phyloP scores from a whole-genome alignment of 2,888 invertebrate species.

The Drosophila nr. perissopoda region DNA sequence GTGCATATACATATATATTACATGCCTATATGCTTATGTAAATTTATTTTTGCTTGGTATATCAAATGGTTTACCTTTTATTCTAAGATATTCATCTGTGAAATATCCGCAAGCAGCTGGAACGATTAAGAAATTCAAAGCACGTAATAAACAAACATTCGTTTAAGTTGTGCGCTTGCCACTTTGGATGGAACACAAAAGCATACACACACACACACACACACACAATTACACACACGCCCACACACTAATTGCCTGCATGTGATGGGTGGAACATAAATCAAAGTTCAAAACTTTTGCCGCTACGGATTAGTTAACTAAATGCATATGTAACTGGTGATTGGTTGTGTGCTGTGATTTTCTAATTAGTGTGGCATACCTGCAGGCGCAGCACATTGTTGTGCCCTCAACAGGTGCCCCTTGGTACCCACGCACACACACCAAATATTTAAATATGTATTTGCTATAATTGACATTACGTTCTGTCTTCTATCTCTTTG shows the following conservation, averaged over 20 bases:
- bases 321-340: slow-evolving; percentile 65
- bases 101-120: slow-evolving; percentile 37
- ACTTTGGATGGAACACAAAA: slow-evolving; percentile 30
- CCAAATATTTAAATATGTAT: not conserved
- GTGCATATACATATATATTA: not conserved
- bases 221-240: not conserved
- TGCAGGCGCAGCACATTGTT: slow-evolving; percentile 51
- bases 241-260: slow-evolving; percentile 53
- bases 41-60: slow-evolving; percentile 14
- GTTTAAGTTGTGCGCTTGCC: slow-evolving; percentile 56
- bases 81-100: slow-evolving; percentile 28
- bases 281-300: slow-evolving; percentile 77
- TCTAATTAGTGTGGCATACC: slow-evolving; percentile 66
- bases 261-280: slow-evolving; percentile 61
- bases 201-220: slow-evolving; percentile 5
- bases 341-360: slow-evolving; percentile 55
- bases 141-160: slow-evolving; percentile 71
- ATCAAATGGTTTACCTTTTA: slow-evolving; percentile 42
- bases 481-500: slow-evolving; percentile 37
- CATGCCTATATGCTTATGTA: not conserved
- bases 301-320: slow-evolving; percentile 68
- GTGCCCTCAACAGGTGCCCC: slow-evolving; percentile 63
- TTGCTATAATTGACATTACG: slow-evolving; percentile 32
- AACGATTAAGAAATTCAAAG: slow-evolving; percentile 52
- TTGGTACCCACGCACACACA: not conserved